These are phyloP conservation scores for Arremon aurantiirostris DNA, from an alignment of 2,797 vertebrate genomes.

Conservation along the genomic window DNA sequence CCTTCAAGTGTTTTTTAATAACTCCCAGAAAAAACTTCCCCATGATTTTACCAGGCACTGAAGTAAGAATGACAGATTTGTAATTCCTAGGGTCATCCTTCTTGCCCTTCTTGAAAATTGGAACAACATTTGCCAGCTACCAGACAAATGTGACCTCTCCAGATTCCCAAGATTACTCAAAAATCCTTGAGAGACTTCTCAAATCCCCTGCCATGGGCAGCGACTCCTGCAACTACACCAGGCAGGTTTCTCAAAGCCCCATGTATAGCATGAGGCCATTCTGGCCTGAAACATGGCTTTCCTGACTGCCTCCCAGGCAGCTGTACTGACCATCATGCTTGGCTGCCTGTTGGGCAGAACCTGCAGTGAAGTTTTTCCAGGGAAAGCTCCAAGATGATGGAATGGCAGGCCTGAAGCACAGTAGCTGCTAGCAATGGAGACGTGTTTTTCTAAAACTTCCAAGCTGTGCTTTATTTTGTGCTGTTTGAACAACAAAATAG, in stretches of 20 bases:
- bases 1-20: not conserved
- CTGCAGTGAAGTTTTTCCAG: not conserved
- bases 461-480: not conserved
- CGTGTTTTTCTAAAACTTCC: not conserved
- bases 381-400: too few species aligned
- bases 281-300: not conserved
- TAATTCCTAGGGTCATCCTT: not conserved
- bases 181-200: not conserved
- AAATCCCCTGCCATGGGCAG: not conserved
- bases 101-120: not conserved
- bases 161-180: not conserved
- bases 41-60: not conserved
- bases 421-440: not conserved
- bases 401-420: not conserved
- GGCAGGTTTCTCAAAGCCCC: not conserved
- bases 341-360: not conserved
- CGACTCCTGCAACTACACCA: not conserved
- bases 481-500: not conserved
- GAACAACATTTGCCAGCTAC: not conserved
- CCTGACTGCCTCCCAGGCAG: not conserved
- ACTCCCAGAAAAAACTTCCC: not conserved
- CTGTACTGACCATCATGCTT: not conserved
- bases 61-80: not conserved
- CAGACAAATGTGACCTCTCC: not conserved
- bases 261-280: not conserved